A percentile compares a stretch with the other conserved stretches of the same genome.
phyloP scores from a whole-genome alignment of 2,888 invertebrate genomes.

The Bimastos eiseni region DNA sequence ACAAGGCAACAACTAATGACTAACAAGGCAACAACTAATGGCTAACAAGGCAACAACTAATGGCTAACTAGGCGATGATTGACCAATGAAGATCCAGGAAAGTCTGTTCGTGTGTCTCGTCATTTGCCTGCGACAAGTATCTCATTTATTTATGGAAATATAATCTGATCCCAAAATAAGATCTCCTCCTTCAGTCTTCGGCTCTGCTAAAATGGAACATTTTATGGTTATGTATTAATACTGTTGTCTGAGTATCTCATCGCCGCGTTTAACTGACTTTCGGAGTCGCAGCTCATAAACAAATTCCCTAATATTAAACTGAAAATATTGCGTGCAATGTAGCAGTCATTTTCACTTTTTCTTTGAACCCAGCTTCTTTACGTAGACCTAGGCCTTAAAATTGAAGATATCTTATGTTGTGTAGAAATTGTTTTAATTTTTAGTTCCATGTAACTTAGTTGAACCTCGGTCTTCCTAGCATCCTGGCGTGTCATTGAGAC shows the following conservation, averaged over 20 bases:
- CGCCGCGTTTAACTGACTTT: not conserved
- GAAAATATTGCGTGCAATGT: not conserved
- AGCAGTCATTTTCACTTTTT: no score
- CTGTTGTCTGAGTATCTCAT: not conserved
- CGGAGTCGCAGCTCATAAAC: not conserved
- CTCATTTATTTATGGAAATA: not conserved
- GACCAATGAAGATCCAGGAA: no score
- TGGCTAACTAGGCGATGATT: no score
- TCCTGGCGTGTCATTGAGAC: not conserved
- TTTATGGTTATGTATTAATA: not conserved
- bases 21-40: no score
- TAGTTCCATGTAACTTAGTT: not conserved
- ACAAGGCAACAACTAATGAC: no score
- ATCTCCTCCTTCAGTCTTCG: not conserved
- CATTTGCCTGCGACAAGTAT: not conserved
- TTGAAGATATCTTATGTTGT: no score
- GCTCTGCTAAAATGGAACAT: not conserved
- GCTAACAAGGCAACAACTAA: no score
- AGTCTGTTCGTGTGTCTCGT: no score
- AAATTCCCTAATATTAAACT: not conserved
- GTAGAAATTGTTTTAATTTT: no score
- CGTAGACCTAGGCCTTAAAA: no score
- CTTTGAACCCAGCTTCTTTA: no score
- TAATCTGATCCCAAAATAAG: not conserved
- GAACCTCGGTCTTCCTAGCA: not conserved